These are phyloP conservation scores for Zosterops pallidus DNA, from an alignment of 2,113 vertebrate genomes.

Conservation along the genomic window DNA sequence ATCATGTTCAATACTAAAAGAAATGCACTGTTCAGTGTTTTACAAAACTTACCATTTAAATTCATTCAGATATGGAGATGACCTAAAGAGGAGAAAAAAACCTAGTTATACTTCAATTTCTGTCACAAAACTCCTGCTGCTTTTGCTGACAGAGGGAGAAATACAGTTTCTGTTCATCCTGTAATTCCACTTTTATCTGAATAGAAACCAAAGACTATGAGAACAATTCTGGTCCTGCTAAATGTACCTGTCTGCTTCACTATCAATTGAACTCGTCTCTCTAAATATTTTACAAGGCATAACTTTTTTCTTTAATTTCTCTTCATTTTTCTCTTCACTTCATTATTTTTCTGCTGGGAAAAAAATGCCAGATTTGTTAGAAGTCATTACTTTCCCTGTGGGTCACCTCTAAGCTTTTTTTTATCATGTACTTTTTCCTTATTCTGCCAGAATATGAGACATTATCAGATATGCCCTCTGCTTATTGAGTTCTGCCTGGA, in stretches of 20 bases:
- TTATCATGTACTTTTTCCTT: neutral
- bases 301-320: constrained; percentile 39
- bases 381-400: constrained; percentile 7
- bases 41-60: neutral
- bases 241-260: neutral
- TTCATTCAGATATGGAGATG: neutral
- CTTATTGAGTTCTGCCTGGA: constrained; percentile 52
- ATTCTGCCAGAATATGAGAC: constrained; percentile 40
- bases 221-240: neutral
- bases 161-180: neutral
- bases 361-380: constrained; percentile 27
- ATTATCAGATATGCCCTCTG: constrained; percentile 37
- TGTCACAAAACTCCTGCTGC: neutral
- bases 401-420: constrained; percentile 53
- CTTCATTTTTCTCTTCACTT: constrained; percentile 1
- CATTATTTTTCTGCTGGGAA: constrained; percentile 24
- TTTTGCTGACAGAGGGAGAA: neutral
- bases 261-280: neutral
- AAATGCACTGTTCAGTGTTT: neutral
- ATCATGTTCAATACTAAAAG: neutral
- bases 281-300: constrained; percentile 46
- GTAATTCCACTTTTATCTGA: neutral
- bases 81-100: neutral
- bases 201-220: neutral
- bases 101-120: neutral